Percentiles rank a stretch among this genome's conserved stretches.
Evolutionary conservation across 2,888 invertebrate species (phyloP).

Genomic region (Thecophora atra): DNA sequence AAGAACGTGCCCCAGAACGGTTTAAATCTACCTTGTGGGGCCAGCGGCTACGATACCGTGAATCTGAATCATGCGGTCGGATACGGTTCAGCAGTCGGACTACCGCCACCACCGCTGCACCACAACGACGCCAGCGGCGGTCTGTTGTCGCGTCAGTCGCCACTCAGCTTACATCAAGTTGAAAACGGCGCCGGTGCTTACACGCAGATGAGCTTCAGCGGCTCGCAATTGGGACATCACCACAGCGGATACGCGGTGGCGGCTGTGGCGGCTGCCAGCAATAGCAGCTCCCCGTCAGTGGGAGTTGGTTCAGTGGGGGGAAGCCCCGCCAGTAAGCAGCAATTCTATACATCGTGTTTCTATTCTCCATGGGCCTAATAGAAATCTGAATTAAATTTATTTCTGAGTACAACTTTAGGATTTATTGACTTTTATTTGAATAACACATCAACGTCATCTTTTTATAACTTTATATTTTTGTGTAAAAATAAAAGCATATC

Average conservation of each 20-base stretch:
- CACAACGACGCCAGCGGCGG: constrained; percentile 53
- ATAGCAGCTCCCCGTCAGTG: constrained; percentile 41
- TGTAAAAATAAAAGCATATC: constrained; percentile 5
- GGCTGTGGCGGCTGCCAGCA: constrained; percentile 43
- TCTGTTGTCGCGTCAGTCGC: constrained; percentile 69
- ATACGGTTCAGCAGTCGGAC: constrained; percentile 46
- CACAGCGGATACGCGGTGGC: constrained; percentile 54
- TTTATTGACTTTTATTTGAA: no score
- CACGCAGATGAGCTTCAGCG: constrained; percentile 53
- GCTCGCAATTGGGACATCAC: constrained; percentile 22
- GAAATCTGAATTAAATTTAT: no score
- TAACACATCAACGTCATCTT: background rate
- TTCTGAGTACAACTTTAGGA: no score
- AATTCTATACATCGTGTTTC: constrained; percentile 62
- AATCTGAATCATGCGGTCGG: constrained; percentile 51
- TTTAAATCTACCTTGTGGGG: constrained; percentile 39
- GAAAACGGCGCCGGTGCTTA: constrained; percentile 45
- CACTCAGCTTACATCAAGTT: constrained; percentile 73
- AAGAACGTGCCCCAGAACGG: constrained; percentile 38
- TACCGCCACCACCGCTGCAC: constrained; percentile 52
- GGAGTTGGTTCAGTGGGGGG: constrained; percentile 35
- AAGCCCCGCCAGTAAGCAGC: constrained; percentile 56
- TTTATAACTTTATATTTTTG: background rate
- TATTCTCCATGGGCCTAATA: constrained; percentile 62
- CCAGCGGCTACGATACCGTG: constrained; percentile 48